Evolutionary conservation across 2,888 invertebrate genomes (phyloP), one percentile per base, ranked within the genome.

Genomic region (Leptinotarsa tumamoca): DNA sequence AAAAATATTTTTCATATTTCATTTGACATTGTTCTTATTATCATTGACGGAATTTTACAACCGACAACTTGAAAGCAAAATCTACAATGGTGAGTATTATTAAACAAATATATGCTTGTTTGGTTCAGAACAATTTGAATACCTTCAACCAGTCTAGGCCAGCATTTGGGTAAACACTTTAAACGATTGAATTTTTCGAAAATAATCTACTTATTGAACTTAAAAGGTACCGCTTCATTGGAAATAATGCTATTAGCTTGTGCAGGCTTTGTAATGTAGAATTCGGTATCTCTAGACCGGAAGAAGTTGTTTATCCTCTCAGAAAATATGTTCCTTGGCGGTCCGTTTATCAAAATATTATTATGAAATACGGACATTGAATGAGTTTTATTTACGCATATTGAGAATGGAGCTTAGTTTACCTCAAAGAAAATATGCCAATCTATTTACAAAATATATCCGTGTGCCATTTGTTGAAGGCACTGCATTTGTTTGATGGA

Each of bases 281-380:
- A 79, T 74, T 78, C 67, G 50, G 72, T 73, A 78, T 76, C 67
- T 67, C 71, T 75, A 79, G 78, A 79, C 81, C 82, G 82, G 82
- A 82, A 82, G 82, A 79, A 75, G 77, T 77, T 81, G 81, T 81
- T 81, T 80, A 80, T 79, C 76, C 78, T 75, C 74, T 78, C 78
- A 79, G 80, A 75, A 79, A 80, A 74, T 74, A 75, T 76, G 70
- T 75, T 80, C 75, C 76, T 77, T 77, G 75, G 78, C 78, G 79
- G 78, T 75, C 74, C 80, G 81, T 82, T 83, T 82, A 82, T 80
- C 75, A 75, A 80, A 81, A 83, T 81, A 83, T 81, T 82, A 81
- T 80, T 81, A 79, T 81, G 80, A 80, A 80, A 74, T 77, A 73
- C 73, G 51, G 49, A 78, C 80, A 80, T 81, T 76, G 76, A 72